Base-by-base conservation (phyloP, 2,888 invertebrate genomes). In the Rhabditophanes sp. region DNA sequence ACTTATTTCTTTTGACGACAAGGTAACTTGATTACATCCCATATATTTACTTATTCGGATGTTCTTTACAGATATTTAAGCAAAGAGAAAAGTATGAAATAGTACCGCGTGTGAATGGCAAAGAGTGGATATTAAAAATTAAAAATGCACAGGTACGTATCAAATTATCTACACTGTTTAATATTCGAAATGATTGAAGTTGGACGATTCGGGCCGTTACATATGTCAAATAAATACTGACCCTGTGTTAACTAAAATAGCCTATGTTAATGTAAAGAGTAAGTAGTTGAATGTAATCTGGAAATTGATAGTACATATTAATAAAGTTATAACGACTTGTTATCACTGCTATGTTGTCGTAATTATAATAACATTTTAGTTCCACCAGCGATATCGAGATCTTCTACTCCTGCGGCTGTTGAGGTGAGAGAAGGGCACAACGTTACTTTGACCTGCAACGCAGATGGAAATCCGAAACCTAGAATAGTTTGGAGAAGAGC, bases 61-160 rank as follows among this genome's bases (percentile, higher is more conserved):
- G 25, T 15, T 30, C 21, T 11, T 36, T 53, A 24, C 32, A 54
- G 56, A 46, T 61, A 25, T 61, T 61, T 39, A 48, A 55, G 9
- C 44, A 53, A 29, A 37, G 50, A 12, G 55, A 60, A 35, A 61
- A 61, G 39, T 61, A 61, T 42, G 57, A 62, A 38, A 32, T 61
- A 37, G 44, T 42, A 33, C 41, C 51, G n/a, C 35, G 48, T 2
- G 38, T 45, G 20, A 82, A 81, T 67, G 77, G 76, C 62, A 82
- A 83, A 61, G 79, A 80, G 57, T 85, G 85, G 85, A 82, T 81
- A 69, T 73, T 87, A 43, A 81, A 82, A 68, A 82, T 87, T 64
- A 78, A 77, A 60, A 77, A 78, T 53, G 82, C 84, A 44, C 79
- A 80, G 58, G 56, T 56, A 26, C 7, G 4, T 4, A 14, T 6